Base-by-base conservation (phyloP, 1,140 invertebrate species). In the Pentalonia nigronervosa region DNA sequence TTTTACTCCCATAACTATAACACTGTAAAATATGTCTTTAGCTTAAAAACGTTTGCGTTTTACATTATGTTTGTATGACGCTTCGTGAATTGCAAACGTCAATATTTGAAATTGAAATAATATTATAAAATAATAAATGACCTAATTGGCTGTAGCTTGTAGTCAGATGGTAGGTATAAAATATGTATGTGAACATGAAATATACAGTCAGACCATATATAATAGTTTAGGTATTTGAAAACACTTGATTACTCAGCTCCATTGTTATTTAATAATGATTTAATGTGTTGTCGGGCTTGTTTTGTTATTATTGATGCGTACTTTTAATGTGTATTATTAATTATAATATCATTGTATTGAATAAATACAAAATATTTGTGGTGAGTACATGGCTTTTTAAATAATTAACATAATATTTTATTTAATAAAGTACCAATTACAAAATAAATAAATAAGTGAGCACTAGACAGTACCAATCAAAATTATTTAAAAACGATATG, bases 301-400 rank as follows among this genome's bases (percentile, higher is more conserved):
- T 76, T 53, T 53, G n/a, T 30, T 30, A 60, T 67, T n/a, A 76
- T 76, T 76, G 60, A 17, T 76, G n/a, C 14, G n/a, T n/a, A 76
- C 60, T 76, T 67, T 76, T 76, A n/a, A 76, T 76, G 14, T n/a
- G 60, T 30, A 6, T n/a, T n/a, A 14, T 30, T 76, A 17, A 34
- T 34, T 76, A 17, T n/a, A 76, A 76, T 76, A 34, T 76, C n/a
- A 3, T n/a, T n/a, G n/a, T n/a, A 76, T 76, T 76, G 60, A n/a
- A 76, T 76, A 76, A 76, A n/a, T 76, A 76, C n/a, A 76, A 76
- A 76, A n/a, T 76, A 76, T 76, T 76, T 76, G 14, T 34, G n/a
- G n/a, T n/a, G 30, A 76, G 8, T 17, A 76, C 17, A n/a, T 20
- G 14, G 4, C n/a, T 14, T 76, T 3, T 76, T 76, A 76, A 76